Percentiles rank a stretch among this genome's conserved stretches.
These are phyloP conservation scores for Megalonaias nervosa DNA, from an alignment of 1,140 invertebrate species.

Conservation along the genomic window DNA sequence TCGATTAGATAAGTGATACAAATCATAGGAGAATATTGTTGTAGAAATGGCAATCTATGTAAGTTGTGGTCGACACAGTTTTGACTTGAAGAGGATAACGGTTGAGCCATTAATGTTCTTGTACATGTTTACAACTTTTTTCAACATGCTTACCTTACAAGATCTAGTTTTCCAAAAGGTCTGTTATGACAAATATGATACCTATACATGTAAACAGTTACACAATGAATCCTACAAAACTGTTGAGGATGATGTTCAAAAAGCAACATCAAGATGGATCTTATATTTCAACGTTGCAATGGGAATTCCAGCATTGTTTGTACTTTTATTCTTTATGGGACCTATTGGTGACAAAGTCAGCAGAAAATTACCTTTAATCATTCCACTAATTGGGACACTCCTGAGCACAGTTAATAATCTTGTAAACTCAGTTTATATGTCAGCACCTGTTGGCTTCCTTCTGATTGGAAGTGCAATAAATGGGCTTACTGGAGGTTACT, in stretches of 20 bases:
- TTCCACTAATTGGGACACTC: slow-evolving; percentile 87
- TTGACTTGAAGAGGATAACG: slow-evolving; percentile 52
- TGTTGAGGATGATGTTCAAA: slow-evolving; percentile 64
- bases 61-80: background rate
- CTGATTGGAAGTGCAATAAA: slow-evolving; percentile 69
- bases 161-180: slow-evolving; percentile 72
- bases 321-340: slow-evolving; percentile 70
- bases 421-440: slow-evolving; percentile 77
- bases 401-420: slow-evolving; percentile 84
- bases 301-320: slow-evolving; percentile 70
- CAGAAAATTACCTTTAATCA: slow-evolving; percentile 86
- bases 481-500: slow-evolving; percentile 85
- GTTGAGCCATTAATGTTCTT: slow-evolving; percentile 74
- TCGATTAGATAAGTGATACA: no score
- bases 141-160: slow-evolving; percentile 71
- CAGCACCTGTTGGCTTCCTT: slow-evolving; percentile 62
- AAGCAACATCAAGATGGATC: slow-evolving; percentile 68
- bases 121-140: slow-evolving; percentile 72
- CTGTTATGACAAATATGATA: slow-evolving; percentile 58
- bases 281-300: slow-evolving; percentile 68
- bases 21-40: background rate
- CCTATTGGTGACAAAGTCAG: slow-evolving; percentile 83
- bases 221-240: slow-evolving; percentile 45
- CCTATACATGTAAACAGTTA: slow-evolving; percentile 55
- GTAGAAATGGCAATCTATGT: slow-evolving; percentile 4